phyloP scores from a whole-genome alignment of 2,797 vertebrate genomes.

The Etheostoma nigrum region DNA sequence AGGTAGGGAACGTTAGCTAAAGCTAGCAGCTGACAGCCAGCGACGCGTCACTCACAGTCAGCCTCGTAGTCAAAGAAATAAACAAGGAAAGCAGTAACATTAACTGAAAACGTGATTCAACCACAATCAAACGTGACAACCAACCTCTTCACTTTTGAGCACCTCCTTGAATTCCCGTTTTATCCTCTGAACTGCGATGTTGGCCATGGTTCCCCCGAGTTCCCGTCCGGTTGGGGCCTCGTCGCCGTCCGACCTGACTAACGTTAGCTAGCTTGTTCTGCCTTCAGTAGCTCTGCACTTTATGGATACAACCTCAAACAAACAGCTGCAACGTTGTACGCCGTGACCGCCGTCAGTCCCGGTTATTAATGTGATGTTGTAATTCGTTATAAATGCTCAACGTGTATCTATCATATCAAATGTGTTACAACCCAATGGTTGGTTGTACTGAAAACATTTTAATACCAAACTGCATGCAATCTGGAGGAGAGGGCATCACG shows the following conservation, averaged over 20 bases:
- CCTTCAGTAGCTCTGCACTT: constrained; percentile 58
- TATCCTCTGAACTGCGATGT: constrained; percentile 99
- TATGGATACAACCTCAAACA: constrained; percentile 57
- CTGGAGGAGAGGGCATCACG: constrained; percentile 77
- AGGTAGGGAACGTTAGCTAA: constrained; percentile 41
- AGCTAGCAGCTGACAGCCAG: constrained; percentile 70
- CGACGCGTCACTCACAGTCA: constrained; percentile 63
- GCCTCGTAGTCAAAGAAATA: constrained; percentile 8
- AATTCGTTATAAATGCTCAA: constrained; percentile 31
- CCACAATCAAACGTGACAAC: constrained; percentile 32
- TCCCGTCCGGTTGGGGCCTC: constrained; percentile 82
- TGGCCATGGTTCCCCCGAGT: constrained; percentile 89
- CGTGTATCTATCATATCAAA: constrained; percentile 57
- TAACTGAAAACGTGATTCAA: background rate
- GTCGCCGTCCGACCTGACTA: constrained; percentile 75
- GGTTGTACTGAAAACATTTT: constrained; percentile 80
- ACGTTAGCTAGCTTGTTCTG: constrained; percentile 64
- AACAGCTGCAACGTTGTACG: constrained; percentile 37
- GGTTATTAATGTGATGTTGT: background rate
- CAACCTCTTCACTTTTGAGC: constrained; percentile 98
- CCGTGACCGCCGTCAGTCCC: constrained; percentile 33
- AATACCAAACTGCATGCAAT: constrained; percentile 82
- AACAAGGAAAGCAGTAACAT: background rate
- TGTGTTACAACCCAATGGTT: constrained; percentile 65
- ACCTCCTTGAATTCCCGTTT: constrained; percentile 99